Percentiles rank a stretch among this genome's conserved stretches.
These are phyloP conservation scores for Hirtodrosophila histrioides DNA, from an alignment of 2,888 invertebrate species.

Conservation along the genomic window DNA sequence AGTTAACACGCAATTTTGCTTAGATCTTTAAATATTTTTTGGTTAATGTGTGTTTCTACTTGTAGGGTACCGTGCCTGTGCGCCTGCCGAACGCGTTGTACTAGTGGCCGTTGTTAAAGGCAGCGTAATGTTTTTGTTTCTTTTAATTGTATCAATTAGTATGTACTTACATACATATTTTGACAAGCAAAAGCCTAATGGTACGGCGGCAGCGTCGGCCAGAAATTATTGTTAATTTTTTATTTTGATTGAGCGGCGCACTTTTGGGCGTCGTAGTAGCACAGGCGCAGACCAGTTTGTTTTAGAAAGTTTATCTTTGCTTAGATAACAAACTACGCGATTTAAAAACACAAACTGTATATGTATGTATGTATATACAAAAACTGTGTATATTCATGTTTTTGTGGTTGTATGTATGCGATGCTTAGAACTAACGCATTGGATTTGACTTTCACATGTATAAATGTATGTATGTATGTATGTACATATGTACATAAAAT, in stretches of 20 bases:
- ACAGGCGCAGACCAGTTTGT: conserved; percentile 27
- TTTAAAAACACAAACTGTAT: conserved; percentile 55
- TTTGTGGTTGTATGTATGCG: conserved; percentile 17
- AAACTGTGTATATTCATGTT: conserved; percentile 19
- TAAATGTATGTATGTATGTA: conserved; percentile 14
- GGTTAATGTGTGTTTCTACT: conserved; percentile 10
- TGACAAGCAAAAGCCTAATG: conserved; percentile 44
- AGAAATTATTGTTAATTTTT: conserved; percentile 8
- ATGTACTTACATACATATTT: conserved; percentile 23
- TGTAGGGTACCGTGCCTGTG: conserved; percentile 21
- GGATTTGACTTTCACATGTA: neutral
- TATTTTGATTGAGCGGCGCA: conserved; percentile 42
- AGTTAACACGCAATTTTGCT: conserved; percentile 7
- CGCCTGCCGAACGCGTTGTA: conserved; percentile 27
- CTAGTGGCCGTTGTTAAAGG: conserved; percentile 59
- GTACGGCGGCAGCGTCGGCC: conserved; percentile 36
- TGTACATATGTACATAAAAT: conserved; percentile 6
- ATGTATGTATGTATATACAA: conserved; percentile 9
- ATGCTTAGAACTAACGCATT: too few species aligned
- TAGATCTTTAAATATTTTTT: conserved; percentile 3
- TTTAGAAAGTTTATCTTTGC: conserved; percentile 23
- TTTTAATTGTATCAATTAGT: conserved; percentile 7
- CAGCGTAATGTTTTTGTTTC: conserved; percentile 66
- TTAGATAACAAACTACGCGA: conserved; percentile 45
- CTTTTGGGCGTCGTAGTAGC: conserved; percentile 11